Evolutionary conservation across 2,113 vertebrate species (phyloP), one percentile per base, ranked within the genome.

Genomic region (Sterrhoptilus dennistouni): DNA sequence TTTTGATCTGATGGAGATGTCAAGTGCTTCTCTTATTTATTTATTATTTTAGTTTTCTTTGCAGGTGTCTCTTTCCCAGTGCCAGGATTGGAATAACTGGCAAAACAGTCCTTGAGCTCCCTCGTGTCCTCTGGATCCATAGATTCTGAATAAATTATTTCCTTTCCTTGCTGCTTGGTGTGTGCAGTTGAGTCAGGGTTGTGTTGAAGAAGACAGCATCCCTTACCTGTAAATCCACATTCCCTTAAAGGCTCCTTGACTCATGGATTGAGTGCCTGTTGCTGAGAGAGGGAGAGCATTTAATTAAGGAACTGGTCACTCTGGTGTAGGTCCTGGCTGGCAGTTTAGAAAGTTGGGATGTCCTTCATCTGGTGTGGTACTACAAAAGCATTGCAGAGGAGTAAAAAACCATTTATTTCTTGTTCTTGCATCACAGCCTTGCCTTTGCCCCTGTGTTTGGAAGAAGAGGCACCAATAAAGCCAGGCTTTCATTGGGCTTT

Each of bases 261-360:
- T 96, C 95, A 95, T 4, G 8, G 36, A 72, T 60, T 93, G 82
- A 78, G 14, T 87, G 69, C 83, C 52, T 95, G 69, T 69, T 94
- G 66, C 84, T 36, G 56, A 75, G 89, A 56, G 89, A 54, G 71
- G 56, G 74, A 84, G 38, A 38, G n/a, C n/a, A 90, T 95, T 97
- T 95, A 90, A 96, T 97, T 94, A 96, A 95, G 71, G 68, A 79
- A 87, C 95, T 95, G 86, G 91, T 96, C 93, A 95, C 90, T 90
- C 87, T 91, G 71, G 89, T 76, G 88, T 90, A 53, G 82, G 78
- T 63, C 70, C 91, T 64, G 49, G 40, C 52, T 91, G 40, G 77
- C 77, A 84, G 31, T 52, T 85, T 56, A 79, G 89, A 87, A 69
- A 87, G 93, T 21, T 53, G 59, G 80, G 50, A 81, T 33, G 60